Base-by-base conservation (phyloP, 2,797 vertebrate species). In the Enteromius paludinosus region DNA sequence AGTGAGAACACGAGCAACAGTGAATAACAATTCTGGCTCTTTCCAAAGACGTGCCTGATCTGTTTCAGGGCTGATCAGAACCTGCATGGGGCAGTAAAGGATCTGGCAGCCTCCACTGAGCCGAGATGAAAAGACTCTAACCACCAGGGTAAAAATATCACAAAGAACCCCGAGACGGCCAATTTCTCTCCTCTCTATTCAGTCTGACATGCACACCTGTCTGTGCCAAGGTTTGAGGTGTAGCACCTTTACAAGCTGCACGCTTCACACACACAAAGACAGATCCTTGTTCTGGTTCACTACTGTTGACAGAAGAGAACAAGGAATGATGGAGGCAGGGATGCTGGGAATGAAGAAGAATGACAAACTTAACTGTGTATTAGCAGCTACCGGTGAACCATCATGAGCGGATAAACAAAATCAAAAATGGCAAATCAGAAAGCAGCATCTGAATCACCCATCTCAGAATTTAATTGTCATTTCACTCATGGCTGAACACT, bases 91-190 rank as follows among this genome's bases (percentile, higher is more conserved):
- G 49, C 49, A 74, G 25, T 52, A 56, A 23, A 64, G 49, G 38
- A 18, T 72, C 61, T 66, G 70, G 80, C 41, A 52, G 41, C n/a
- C 35, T 65, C 28, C 9, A 28, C 4, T 66, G 45, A 49, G 28
- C 41, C 18, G 23, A 77, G 61, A 38, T 41, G 8, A 64, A 65
- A 64, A 59, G 47, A 38, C n/a, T 4, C 30, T 61, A 59, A 52
- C n/a, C 15, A n/a, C 41, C n/a, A 33, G 73, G 20, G 25, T 69
- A 47, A 81, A 77, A 71, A 85, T 69, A 81, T 75, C 30, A 30
- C 52, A 54, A 65, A 23, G 43, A 52, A 66, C 28, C 43, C 20
- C 10, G n/a, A 74, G 14, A 59, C 8, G 4, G 52, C 14, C 69
- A 81, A 35, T 75, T 35, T 20, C 15, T 52, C 49, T 66, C 61